phyloP scores from a whole-genome alignment of 2,888 invertebrate species.

The Liodrosophila aerea region DNA sequence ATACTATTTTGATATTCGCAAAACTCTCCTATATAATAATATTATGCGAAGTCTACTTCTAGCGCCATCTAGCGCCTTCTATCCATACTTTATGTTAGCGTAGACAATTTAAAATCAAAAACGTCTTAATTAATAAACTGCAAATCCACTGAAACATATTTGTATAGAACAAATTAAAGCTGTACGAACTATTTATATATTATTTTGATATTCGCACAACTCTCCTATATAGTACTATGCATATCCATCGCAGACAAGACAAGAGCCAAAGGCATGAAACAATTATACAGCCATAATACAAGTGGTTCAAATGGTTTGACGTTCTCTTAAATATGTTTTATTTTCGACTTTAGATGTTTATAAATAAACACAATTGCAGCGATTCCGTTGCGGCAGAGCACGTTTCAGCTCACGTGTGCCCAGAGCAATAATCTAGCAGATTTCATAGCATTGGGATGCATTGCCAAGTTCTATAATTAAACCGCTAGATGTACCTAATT shows the following conservation, averaged over 20 bases:
- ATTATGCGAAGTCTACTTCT: no score
- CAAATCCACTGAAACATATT: no score
- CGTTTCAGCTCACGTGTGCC: slow-evolving; percentile 58
- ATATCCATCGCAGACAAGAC: background rate
- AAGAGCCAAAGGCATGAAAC: slow-evolving; percentile 28
- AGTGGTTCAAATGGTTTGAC: slow-evolving; percentile 31
- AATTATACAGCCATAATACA: slow-evolving; percentile 42
- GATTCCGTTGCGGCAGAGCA: slow-evolving; percentile 38
- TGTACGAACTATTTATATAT: no score
- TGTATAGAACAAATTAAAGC: no score
- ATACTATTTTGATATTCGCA: no score
- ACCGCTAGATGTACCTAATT: background rate
- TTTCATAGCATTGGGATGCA: slow-evolving; percentile 48
- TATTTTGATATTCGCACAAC: no score
- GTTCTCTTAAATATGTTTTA: slow-evolving; percentile 7
- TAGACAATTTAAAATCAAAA: no score
- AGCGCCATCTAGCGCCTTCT: no score
- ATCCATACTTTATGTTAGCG: no score
- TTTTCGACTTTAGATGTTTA: slow-evolving; percentile 38
- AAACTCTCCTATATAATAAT: no score
- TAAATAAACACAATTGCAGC: slow-evolving; percentile 54
- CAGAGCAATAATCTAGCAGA: slow-evolving; percentile 71
- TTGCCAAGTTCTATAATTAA: background rate
- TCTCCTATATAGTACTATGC: background rate
- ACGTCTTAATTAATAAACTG: no score